Percentiles rank a stretch among this genome's conserved stretches.
These are phyloP conservation scores for Heliconius cydno DNA, from an alignment of 2,888 invertebrate genomes.

Conservation along the genomic window DNA sequence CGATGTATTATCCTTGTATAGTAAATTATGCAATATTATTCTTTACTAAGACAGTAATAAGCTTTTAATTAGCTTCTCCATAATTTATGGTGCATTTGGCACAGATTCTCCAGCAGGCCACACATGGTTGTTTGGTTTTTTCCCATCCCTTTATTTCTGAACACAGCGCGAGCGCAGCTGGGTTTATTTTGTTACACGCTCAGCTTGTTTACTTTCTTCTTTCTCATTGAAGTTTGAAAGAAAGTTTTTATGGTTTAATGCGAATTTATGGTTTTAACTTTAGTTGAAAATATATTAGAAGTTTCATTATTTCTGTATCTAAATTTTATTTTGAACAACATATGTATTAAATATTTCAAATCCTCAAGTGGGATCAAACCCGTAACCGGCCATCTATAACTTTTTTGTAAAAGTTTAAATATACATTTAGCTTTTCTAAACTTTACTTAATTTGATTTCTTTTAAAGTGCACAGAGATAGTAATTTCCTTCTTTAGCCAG, in stretches of 20 bases:
- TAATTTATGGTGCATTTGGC: slow-evolving; percentile 19
- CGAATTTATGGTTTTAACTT: background rate
- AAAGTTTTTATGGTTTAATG: slow-evolving; percentile 11
- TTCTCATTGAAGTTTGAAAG: slow-evolving; percentile 15
- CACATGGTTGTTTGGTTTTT: slow-evolving; percentile 62
- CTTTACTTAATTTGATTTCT: no score
- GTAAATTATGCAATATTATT: background rate
- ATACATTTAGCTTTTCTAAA: no score
- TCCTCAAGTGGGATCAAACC: no score
- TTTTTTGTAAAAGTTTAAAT: no score
- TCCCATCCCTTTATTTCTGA: slow-evolving; percentile 58
- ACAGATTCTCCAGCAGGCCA: slow-evolving; percentile 46
- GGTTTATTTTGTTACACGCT: slow-evolving; percentile 58
- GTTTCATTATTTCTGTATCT: no score
- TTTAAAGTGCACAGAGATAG: no score
- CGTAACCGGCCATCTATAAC: no score
- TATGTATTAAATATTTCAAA: no score
- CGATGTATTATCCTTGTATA: slow-evolving; percentile 3
- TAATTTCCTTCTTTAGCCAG: no score
- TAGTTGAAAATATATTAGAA: background rate
- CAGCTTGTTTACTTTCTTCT: slow-evolving; percentile 31
- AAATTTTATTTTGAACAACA: background rate
- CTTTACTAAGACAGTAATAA: background rate
- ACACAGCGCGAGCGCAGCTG: slow-evolving; percentile 59
- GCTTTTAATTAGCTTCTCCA: slow-evolving; percentile 22